Conservation (phyloP, 2,888 invertebrate genomes). For the Zhengitettix transpicula region DNA sequence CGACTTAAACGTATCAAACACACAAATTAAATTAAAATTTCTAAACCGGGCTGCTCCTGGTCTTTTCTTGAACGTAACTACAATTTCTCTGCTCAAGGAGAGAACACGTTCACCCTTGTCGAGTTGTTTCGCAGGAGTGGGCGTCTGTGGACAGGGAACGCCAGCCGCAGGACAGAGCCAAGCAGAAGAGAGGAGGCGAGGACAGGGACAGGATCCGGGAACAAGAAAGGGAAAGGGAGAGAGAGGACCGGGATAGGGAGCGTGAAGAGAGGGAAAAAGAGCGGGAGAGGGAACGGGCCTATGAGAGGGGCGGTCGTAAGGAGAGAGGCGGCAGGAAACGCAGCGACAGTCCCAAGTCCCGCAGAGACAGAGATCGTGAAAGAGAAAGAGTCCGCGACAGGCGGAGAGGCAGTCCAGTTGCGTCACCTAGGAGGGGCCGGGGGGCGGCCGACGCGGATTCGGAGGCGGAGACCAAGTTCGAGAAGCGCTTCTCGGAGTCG, state of each 20-base stretch:
- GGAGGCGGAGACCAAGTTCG: constrained; percentile 21
- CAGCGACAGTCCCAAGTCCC: not conserved
- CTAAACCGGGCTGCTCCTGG: too few species aligned
- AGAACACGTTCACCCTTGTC: not conserved
- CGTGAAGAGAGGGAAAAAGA: not conserved
- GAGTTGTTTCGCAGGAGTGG: not conserved
- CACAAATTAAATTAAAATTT: not conserved
- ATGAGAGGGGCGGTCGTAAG: not conserved
- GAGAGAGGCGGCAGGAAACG: not conserved
- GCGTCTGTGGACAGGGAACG: not conserved
- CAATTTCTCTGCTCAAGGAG: too few species aligned
- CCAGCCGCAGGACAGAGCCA: not conserved
- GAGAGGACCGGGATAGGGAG: not conserved
- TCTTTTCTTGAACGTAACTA: too few species aligned
- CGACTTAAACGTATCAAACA: not conserved
- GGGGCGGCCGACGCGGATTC: not conserved
- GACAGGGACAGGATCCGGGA: too few species aligned
- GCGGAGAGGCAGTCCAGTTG: not conserved
- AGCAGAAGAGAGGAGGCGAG: not conserved
- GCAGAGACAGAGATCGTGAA: not conserved
- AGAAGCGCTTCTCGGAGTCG: constrained; percentile 22
- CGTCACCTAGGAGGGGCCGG: not conserved
- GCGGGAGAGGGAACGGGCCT: not conserved
- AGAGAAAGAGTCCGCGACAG: not conserved
- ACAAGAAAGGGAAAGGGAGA: not conserved